Evolutionary conservation across 2,797 vertebrate genomes (phyloP).

Genomic region (Tangara arthus): DNA sequence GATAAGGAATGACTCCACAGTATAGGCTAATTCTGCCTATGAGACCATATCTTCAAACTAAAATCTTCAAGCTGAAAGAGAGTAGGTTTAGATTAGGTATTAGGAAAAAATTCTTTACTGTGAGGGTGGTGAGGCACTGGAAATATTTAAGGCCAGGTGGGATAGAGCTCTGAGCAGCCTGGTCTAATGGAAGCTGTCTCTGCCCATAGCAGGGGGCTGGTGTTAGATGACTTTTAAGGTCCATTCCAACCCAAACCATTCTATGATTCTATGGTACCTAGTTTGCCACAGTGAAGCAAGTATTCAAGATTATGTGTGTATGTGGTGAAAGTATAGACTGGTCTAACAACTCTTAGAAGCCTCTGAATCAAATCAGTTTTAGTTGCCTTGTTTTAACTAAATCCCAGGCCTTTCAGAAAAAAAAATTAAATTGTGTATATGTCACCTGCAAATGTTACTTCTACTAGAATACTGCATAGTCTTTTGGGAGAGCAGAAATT

Average conservation of each 20-base stretch:
- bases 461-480: not conserved
- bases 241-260: not conserved
- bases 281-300: not conserved
- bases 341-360: not conserved
- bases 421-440: not conserved
- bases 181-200: not conserved
- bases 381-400: not conserved
- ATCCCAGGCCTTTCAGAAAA: not conserved
- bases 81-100: not conserved
- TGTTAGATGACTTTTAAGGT: not conserved
- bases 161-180: not conserved
- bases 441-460: not conserved
- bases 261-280: not conserved
- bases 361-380: not conserved
- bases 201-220: too few relatives aligned
- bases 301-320: not conserved
- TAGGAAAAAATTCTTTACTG: not conserved
- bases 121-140: not conserved
- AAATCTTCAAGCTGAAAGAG: not conserved
- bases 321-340: not conserved
- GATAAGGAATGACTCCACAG: not conserved
- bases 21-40: not conserved
- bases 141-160: not conserved
- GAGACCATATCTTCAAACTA: not conserved
- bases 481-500: not conserved